A percentile compares a stretch with the other conserved stretches of the same genome.
These are phyloP conservation scores for Otolemur garnettii DNA, from an alignment of 2,113 vertebrate species.

Conservation along the genomic window DNA sequence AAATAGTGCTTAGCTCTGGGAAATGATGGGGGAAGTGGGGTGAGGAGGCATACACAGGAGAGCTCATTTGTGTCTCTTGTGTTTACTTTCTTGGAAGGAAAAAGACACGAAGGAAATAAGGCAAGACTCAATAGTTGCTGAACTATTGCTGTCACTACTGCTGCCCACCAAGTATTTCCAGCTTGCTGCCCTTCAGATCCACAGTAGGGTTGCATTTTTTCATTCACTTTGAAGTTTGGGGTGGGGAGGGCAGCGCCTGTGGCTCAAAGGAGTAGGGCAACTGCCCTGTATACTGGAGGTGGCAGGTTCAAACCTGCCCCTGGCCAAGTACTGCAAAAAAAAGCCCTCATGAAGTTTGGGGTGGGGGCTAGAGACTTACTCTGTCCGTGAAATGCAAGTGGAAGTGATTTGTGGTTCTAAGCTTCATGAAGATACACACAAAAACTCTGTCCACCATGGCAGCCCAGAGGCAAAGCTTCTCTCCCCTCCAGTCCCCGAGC, in stretches of 20 bases:
- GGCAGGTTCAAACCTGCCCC: too few relatives aligned
- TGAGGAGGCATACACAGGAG: neutral
- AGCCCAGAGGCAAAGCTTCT: neutral
- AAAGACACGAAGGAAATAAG: conserved; percentile 51
- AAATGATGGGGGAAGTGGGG: neutral
- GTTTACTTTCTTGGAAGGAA: conserved; percentile 67
- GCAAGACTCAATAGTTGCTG: conserved; percentile 58
- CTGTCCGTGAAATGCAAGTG: neutral
- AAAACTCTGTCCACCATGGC: neutral
- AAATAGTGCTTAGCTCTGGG: conserved; percentile 31
- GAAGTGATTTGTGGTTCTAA: conserved; percentile 1
- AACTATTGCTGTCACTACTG: neutral
- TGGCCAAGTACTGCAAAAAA: too few relatives aligned
- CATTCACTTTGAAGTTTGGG: neutral
- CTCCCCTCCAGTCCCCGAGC: neutral
- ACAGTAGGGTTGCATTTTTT: neutral
- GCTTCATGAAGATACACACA: neutral
- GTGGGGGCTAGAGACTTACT: neutral
- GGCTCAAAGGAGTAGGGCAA: too few relatives aligned
- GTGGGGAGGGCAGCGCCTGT: neutral
- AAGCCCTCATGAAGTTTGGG: neutral
- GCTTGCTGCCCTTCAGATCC: neutral
- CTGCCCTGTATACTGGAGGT: too few relatives aligned
- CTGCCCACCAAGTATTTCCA: neutral
- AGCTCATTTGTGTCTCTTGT: neutral